Base-by-base conservation (phyloP, 1,140 invertebrate species). In the Ruditapes philippinarum region DNA sequence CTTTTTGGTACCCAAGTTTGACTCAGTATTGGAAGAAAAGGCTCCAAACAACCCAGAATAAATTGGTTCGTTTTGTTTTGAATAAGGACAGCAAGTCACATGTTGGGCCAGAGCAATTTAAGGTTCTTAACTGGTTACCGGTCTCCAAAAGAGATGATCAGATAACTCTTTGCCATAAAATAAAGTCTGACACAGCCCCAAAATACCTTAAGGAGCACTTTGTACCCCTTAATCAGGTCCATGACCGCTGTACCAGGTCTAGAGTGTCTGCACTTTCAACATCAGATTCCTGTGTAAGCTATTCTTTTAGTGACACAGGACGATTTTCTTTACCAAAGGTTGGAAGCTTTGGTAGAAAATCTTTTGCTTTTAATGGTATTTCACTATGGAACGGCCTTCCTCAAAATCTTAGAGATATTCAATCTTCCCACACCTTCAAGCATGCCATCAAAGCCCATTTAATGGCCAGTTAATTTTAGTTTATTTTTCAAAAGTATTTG, bases 41-140 rank as follows among this genome's bases (percentile, higher is more conserved):
- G 78, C 51, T 81, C 9, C 49, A 81, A 54, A 40, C 51, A 17
- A 81, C 78, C 49, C 49, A 81, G 25, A 81, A 57, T 54, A 60
- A 81, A 81, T 33, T 60, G 22, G 17, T 81, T 38, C 28, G 78
- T 17, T 81, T 81, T 81, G 33, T 81, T 60, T 60, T 81, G 5
- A 60, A 81, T 81, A 19, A 33, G 28, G 54, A 81, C 36, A 22
- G 7, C 17, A 57, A 54, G 54, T 57, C 78, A 12, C 78, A 81
- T 60, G 38, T 81, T 60, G 54, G 78, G 17, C 14, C 19, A 7
- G 49, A 81, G 36, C 49, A 60, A 9, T 81, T 81, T 60, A 60
- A 22, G 7, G 11, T 25, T 31, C 28, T 81, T 28, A 79, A 79
- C 28, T 79, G 76, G 76, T 79, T 79, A 51, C 76, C 76, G 14